These are phyloP conservation scores for Pyrgus malvae DNA, from an alignment of 2,888 invertebrate genomes.

Conservation along the genomic window DNA sequence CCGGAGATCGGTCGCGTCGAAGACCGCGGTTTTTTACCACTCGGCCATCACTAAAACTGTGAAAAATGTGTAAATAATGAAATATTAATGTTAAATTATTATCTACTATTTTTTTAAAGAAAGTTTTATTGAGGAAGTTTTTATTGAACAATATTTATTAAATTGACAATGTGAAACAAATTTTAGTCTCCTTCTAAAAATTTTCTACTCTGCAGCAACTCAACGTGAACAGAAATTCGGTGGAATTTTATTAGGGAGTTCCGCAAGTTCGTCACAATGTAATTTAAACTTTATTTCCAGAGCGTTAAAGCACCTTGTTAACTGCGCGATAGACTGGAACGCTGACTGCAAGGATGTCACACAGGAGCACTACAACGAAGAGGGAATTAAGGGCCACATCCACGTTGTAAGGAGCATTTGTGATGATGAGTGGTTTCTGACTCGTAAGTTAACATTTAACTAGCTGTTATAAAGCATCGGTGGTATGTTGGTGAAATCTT, in stretches of 20 bases:
- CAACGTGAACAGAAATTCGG: background rate
- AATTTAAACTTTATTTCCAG: conserved; percentile 41
- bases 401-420: conserved; percentile 63
- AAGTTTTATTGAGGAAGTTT: too few species aligned
- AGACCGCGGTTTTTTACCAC: too few species aligned
- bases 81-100: too few species aligned
- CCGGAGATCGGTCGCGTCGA: too few species aligned
- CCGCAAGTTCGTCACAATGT: background rate
- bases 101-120: too few species aligned
- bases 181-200: background rate
- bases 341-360: conserved; percentile 62
- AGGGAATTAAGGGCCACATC: conserved; percentile 66
- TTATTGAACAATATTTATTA: too few species aligned
- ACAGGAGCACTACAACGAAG: conserved; percentile 65
- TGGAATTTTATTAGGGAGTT: conserved; percentile 1
- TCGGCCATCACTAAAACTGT: too few species aligned
- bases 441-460: conserved; percentile 40
- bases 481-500: too few species aligned
- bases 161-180: too few species aligned
- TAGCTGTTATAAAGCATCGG: too few species aligned
- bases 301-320: conserved; percentile 58
- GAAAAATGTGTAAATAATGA: too few species aligned
- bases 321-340: conserved; percentile 71
- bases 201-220: background rate
- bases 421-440: conserved; percentile 56